Evolutionary conservation across 1,140 invertebrate genomes (phyloP), one percentile per base, ranked within the genome.

Genomic region (Drosophila hydei): DNA sequence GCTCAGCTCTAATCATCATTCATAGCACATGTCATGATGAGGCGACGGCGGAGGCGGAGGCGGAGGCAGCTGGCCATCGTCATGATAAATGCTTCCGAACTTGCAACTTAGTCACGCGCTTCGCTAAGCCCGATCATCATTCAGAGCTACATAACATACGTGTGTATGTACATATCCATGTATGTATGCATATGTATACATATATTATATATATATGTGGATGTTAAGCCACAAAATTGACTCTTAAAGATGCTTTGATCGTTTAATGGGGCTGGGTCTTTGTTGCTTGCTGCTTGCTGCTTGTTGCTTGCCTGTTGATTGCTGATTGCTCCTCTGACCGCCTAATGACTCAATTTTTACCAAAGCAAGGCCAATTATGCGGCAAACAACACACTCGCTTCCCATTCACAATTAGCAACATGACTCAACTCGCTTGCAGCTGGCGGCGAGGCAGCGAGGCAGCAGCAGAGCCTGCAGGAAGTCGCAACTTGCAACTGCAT

Each of bases 281-380:
- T 69, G 65, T 45, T 50, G 62, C 50, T 60, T 23, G 16, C 27
- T 52, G n/a, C n/a, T n/a, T n/a, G n/a, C 21, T 30, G 36, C 3
- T 14, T n/a, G n/a, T 5, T 11, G 38, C 12, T 14, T 11, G 38
- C 38, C 52, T 67, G 52, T 56, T 64, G 43, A 43, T 81, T 75
- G 50, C 59, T 72, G 72, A 72, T 77, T 77, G 75, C 58, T 70
- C 42, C 60, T 55, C 72, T 71, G 61, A 64, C 61, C 68, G 64
- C 43, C 80, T 85, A 85, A 85, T 85, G 80, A 85, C 81, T 85
- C 80, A 85, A 85, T 85, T 85, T 85, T 83, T 65, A 42, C 65
- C 33, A 76, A 63, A 50, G 52, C 64, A 47, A 84, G 80, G 80
- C 76, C 72, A 84, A 84, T 84, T 84, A 79, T 70, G 45, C 58